phyloP scores from a whole-genome alignment of 2,888 invertebrate genomes.

The Mythimna ferrago region DNA sequence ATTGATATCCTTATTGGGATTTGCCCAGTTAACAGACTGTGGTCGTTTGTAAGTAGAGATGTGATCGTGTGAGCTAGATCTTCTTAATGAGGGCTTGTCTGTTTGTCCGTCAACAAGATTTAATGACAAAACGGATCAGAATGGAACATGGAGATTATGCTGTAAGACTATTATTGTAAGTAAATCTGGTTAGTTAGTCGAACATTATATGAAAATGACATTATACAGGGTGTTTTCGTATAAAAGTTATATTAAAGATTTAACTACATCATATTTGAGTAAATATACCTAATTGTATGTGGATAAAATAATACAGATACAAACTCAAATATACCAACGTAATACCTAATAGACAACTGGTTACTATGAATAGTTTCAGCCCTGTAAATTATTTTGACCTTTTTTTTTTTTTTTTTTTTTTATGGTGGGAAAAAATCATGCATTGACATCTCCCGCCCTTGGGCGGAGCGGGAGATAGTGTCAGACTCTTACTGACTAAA shows the following conservation, averaged over 20 bases:
- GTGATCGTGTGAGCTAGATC: slow-evolving; percentile 50
- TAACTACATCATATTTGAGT: background rate
- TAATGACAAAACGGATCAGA: slow-evolving; percentile 23
- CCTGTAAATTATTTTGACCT: slow-evolving; percentile 12
- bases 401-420: no score
- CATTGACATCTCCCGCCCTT: no score
- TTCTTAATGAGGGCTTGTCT: slow-evolving; percentile 43
- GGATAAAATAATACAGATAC: no score
- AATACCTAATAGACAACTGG: background rate
- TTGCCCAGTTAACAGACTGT: slow-evolving; percentile 45
- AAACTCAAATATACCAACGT: background rate
- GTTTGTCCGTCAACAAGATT: background rate
- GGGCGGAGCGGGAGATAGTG: no score
- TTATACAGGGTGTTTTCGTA: background rate
- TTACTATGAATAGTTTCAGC: background rate
- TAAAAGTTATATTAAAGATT: background rate
- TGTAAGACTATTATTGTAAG: background rate
- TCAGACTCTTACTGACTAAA: no score
- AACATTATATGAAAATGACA: background rate
- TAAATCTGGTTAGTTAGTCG: background rate
- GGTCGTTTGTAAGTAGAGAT: slow-evolving; percentile 24
- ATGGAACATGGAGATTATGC: slow-evolving; percentile 1
- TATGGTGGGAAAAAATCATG: no score
- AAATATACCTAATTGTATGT: background rate
- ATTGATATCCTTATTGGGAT: slow-evolving; percentile 65